A percentile compares a stretch with the other conserved stretches of the same genome.
These are phyloP conservation scores for Xestia sexstrigata DNA, from an alignment of 2,888 invertebrate species.

Conservation along the genomic window DNA sequence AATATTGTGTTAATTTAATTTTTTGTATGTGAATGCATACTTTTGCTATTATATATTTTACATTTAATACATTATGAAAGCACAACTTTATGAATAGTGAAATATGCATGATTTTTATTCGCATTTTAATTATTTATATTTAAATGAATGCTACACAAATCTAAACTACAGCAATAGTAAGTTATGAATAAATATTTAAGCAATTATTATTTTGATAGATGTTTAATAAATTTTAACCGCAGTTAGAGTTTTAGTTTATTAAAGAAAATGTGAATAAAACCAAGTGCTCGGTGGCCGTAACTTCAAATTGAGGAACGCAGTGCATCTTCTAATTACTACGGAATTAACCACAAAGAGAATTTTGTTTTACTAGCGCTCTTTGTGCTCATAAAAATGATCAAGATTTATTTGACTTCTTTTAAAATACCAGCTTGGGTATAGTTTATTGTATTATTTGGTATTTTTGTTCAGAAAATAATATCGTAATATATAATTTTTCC, in stretches of 20 bases:
- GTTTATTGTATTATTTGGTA: neutral
- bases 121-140: neutral
- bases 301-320: constrained; percentile 32
- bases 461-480: neutral
- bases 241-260: neutral
- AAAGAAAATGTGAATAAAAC: neutral
- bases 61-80: too few species aligned
- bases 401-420: constrained; percentile 45
- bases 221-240: too few species aligned
- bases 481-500: neutral
- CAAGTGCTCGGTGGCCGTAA: constrained; percentile 2
- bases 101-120: neutral
- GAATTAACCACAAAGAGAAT: constrained; percentile 50
- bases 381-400: constrained; percentile 55
- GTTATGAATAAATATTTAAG: neutral
- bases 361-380: constrained; percentile 48
- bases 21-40: neutral
- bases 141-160: neutral
- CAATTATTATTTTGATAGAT: too few species aligned
- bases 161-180: neutral
- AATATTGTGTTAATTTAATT: neutral
- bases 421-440: constrained; percentile 9
- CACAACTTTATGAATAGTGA: neutral
- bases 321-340: constrained; percentile 48
- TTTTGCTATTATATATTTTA: neutral